Evolutionary conservation across 2,888 invertebrate species (phyloP).

Genomic region (Tetranychus truncatus): DNA sequence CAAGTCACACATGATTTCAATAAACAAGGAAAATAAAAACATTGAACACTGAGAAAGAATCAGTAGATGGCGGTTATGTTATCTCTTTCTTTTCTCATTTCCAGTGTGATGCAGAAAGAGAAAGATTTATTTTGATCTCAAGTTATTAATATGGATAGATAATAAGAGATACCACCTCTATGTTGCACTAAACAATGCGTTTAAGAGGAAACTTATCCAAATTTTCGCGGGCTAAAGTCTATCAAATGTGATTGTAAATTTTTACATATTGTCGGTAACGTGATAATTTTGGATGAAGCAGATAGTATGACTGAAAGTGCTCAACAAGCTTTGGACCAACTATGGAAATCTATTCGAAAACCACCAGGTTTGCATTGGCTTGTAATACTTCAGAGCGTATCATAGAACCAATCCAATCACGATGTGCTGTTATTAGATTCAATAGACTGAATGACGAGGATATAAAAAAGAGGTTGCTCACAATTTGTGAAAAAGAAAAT

Average conservation of each 20-base stretch:
- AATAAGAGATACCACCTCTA: no score
- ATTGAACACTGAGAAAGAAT: no score
- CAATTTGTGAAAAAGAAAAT: slow-evolving; percentile 49
- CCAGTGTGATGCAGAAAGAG: no score
- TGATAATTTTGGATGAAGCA: slow-evolving; percentile 92
- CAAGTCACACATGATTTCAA: slow-evolving; percentile 25
- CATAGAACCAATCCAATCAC: slow-evolving; percentile 90
- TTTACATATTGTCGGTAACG: slow-evolving; percentile 71
- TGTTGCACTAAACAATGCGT: no score
- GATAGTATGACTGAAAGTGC: slow-evolving; percentile 99
- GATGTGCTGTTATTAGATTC: slow-evolving; percentile 89
- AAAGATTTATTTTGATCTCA: no score
- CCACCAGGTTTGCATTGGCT: slow-evolving; percentile 89
- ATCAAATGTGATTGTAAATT: no score
- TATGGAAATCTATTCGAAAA: slow-evolving; percentile 94
- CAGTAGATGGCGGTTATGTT: no score
- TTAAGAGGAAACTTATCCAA: neutral
- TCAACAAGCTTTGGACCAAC: slow-evolving; percentile 89
- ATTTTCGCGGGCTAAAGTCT: neutral
- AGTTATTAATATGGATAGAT: no score
- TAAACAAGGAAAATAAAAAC: no score
- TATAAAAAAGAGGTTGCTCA: slow-evolving; percentile 57
- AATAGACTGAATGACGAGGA: slow-evolving; percentile 74
- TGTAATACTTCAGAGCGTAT: slow-evolving; percentile 97
- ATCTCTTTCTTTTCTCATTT: no score